Conservation (phyloP, 1,140 invertebrate species). For the Nymphalis io region DNA sequence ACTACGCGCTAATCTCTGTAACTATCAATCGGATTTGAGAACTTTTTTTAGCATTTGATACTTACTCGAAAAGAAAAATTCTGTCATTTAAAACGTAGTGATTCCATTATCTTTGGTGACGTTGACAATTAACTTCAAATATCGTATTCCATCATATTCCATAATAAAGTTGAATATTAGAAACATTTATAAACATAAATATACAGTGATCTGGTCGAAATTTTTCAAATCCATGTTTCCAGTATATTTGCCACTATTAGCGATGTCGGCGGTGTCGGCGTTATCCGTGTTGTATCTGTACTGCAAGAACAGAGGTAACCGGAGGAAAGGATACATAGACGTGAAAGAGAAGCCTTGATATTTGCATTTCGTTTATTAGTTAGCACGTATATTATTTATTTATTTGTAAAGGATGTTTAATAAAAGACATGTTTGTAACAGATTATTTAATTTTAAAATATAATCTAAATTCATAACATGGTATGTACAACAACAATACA, state of each 20-base stretch:
- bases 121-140: not conserved
- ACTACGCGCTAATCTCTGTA: too few species aligned
- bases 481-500: constrained; percentile 76
- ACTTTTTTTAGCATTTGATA: too few species aligned
- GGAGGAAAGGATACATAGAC: constrained; percentile 67
- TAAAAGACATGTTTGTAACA: constrained; percentile 58
- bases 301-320: constrained; percentile 53
- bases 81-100: too few species aligned
- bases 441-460: constrained; percentile 73
- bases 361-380: not conserved
- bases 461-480: constrained; percentile 73
- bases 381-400: constrained; percentile 14
- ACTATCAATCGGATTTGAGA: too few species aligned
- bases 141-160: not conserved
- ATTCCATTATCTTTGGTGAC: too few species aligned
- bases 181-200: not conserved
- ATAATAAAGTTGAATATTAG: too few species aligned
- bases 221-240: constrained; percentile 46
- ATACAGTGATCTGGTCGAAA: not conserved
- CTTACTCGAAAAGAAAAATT: too few species aligned
- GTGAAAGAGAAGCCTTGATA: constrained; percentile 61
- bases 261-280: constrained; percentile 63
- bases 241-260: constrained; percentile 60
- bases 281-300: constrained; percentile 65
- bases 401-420: constrained; percentile 38